These are phyloP conservation scores for Pterobdella sp. DNA, from an alignment of 2,888 invertebrate genomes.

Conservation along the genomic window DNA sequence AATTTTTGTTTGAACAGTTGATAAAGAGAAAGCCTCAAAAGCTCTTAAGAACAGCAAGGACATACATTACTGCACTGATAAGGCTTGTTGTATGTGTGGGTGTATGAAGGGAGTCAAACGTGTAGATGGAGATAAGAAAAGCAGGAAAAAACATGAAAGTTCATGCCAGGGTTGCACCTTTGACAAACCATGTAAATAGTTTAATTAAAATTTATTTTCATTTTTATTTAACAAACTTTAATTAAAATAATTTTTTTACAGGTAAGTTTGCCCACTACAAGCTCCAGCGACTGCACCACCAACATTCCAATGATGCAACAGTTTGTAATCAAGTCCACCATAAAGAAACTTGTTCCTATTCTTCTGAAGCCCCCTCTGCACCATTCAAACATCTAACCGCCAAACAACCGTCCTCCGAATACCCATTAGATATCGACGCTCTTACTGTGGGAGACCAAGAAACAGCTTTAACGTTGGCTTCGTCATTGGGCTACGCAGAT, in stretches of 20 bases:
- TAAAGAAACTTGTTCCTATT: not conserved
- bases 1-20: too few relatives aligned
- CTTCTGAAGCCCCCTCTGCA: slow-evolving; percentile 38
- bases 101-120: not conserved
- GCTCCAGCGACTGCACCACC: not conserved
- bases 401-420: slow-evolving; percentile 55
- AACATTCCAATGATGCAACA: not conserved
- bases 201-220: not conserved
- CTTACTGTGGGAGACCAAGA: slow-evolving; percentile 98
- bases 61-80: not conserved
- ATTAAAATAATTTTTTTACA: not conserved
- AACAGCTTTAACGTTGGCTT: slow-evolving; percentile 91
- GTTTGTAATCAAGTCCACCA: not conserved
- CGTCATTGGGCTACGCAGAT: slow-evolving; percentile 85
- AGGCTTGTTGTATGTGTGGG: slow-evolving; percentile 17
- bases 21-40: not conserved
- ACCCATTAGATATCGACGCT: too few relatives aligned
- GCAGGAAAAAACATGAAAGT: not conserved
- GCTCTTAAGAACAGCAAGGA: not conserved
- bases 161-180: not conserved
- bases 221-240: not conserved
- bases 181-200: not conserved
- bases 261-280: not conserved
- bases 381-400: slow-evolving; percentile 44
- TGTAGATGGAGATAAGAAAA: not conserved